Conservation (phyloP, 2,113 vertebrate species). For the Sus scrofa region T2T-Sscrofa CM000820.6:79572501-79573000, state of each 20-base stretch:
- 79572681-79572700: not conserved
- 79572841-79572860: not conserved
- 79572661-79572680: not conserved
- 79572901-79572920: not conserved
- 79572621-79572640: too few species aligned
- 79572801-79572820: not conserved
- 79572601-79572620: too few species aligned
- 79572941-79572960: not conserved
- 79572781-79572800: not conserved
- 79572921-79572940: not conserved
- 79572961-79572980: constrained; percentile 5
- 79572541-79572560: not conserved
- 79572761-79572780: not conserved
- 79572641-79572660: too few species aligned
- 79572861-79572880: not conserved
- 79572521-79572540: not conserved
- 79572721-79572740: not conserved
- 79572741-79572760: not conserved
- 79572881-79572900: not conserved
- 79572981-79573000: not conserved
- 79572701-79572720: not conserved
- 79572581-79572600: too few species aligned
- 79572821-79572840: not conserved
- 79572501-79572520: not conserved
- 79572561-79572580: too few species aligned